These are phyloP conservation scores for Trematocara unimaculatum DNA, from an alignment of 2,113 vertebrate genomes.

Conservation along the genomic window DNA sequence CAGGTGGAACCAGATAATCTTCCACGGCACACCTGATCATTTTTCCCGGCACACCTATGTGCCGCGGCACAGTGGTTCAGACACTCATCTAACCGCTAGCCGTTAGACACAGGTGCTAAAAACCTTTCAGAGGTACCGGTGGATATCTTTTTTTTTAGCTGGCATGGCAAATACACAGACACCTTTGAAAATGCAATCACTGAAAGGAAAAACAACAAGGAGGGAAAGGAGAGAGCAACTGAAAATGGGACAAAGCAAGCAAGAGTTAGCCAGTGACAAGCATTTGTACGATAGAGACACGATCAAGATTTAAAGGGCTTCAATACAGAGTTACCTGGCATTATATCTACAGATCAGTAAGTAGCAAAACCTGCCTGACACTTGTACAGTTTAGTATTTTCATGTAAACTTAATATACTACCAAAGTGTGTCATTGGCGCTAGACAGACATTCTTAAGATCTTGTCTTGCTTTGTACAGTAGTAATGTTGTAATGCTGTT, in stretches of 20 bases:
- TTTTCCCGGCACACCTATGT: neutral
- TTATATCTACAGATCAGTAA: neutral
- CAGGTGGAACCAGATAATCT: neutral
- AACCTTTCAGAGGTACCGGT: neutral
- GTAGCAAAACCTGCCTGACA: neutral
- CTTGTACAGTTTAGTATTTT: neutral
- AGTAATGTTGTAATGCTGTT: neutral
- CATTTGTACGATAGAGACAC: neutral
- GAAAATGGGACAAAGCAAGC: neutral
- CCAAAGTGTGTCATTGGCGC: neutral
- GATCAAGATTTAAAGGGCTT: neutral
- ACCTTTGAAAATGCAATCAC: neutral
- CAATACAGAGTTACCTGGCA: neutral
- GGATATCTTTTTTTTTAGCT: neutral
- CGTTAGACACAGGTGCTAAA: neutral
- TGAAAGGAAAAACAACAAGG: neutral
- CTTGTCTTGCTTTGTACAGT: neutral
- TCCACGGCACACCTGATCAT: neutral
- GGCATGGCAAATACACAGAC: neutral
- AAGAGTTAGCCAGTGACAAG: neutral
- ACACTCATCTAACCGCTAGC: neutral
- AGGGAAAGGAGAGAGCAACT: neutral
- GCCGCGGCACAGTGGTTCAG: neutral
- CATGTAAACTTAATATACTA: neutral
- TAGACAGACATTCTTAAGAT: neutral